Evolutionary conservation across 2,888 invertebrate genomes (phyloP), one percentile per base, ranked within the genome.

Genomic region (Polietes domitor): DNA sequence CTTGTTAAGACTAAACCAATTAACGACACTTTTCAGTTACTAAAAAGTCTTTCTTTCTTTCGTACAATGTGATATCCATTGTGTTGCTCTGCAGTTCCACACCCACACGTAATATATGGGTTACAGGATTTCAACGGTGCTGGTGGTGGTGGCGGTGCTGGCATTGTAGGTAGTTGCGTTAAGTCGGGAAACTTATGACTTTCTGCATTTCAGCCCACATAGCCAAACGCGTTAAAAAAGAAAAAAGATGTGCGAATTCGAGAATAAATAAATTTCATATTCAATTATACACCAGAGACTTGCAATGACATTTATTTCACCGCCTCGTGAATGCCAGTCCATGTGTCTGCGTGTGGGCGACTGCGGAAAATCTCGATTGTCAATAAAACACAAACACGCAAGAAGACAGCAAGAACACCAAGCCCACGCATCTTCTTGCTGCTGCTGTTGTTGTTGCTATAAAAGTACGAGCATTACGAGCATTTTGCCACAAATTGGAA

Each of bases 261-360:
- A 24, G 12, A 58, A 26, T 58, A 15, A 26, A 58, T 53, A 53
- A 53, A 53, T 58, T 58, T 26, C 26, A 26, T 58, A 58, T 26
- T 58, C 58, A 58, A 58, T 58, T 58, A 58, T 58, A 26, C 58
- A 24, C 58, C 58, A 58, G 58, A 58, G 58, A 58, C 7, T 24
- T 58, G 58, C 58, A 58, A 15, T 58, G 58, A 58, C 58, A 58
- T 58, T 58, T 58, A 58, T 58, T 58, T 26, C 58, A 58, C 58
- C 58, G 26, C 24, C 58, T 24, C 58, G 7, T 53, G 53, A 19
- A 10, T 21, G 17, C 21, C 1, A 9, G 41, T 41, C 2, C 10
- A 12, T 41, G 2, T n/a, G 47, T 2, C 7, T 47, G 26, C 1
- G 12, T 58, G 58, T 15, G 58, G 15, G 24, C 26, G 58, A 58